Evolutionary conservation across 1,140 invertebrate genomes (phyloP).

Genomic region (Drosophila prosaltans): DNA sequence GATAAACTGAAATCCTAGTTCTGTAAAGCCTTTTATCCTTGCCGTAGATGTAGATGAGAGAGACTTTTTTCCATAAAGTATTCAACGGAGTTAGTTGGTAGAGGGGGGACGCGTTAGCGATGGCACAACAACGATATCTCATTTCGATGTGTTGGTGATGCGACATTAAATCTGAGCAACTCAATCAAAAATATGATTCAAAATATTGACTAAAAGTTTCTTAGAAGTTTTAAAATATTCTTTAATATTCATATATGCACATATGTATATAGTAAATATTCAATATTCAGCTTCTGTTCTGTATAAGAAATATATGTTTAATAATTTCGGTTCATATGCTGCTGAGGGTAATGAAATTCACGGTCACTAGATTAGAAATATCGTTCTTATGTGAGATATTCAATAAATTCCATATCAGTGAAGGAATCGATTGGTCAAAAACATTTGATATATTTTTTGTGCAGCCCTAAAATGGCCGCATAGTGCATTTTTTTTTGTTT

Average conservation of each 20-base stretch:
- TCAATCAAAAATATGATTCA: too few relatives aligned
- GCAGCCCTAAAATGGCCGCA: slow-evolving; percentile 41
- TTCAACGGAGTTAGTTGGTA: slow-evolving; percentile 59
- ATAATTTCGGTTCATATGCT: too few relatives aligned
- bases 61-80: slow-evolving; percentile 78
- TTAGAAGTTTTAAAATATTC: too few relatives aligned
- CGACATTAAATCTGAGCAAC: neutral
- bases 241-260: too few relatives aligned
- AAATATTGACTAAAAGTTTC: too few relatives aligned
- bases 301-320: too few relatives aligned
- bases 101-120: slow-evolving; percentile 37
- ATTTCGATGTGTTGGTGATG: neutral
- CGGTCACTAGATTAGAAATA: too few relatives aligned
- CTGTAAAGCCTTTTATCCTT: slow-evolving; percentile 68
- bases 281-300: too few relatives aligned
- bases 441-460: slow-evolving; percentile 12
- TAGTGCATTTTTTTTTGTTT: slow-evolving; percentile 19
- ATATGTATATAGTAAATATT: too few relatives aligned
- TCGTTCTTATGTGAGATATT: too few relatives aligned
- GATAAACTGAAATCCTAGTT: slow-evolving; percentile 41
- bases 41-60: slow-evolving; percentile 45
- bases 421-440: neutral
- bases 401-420: too few relatives aligned
- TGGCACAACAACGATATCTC: slow-evolving; percentile 30
- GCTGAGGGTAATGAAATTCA: neutral